Percentiles rank a stretch among this genome's conserved stretches.
phyloP scores from a whole-genome alignment of 2,888 invertebrate genomes.

The Zaprionus lineosus region DNA sequence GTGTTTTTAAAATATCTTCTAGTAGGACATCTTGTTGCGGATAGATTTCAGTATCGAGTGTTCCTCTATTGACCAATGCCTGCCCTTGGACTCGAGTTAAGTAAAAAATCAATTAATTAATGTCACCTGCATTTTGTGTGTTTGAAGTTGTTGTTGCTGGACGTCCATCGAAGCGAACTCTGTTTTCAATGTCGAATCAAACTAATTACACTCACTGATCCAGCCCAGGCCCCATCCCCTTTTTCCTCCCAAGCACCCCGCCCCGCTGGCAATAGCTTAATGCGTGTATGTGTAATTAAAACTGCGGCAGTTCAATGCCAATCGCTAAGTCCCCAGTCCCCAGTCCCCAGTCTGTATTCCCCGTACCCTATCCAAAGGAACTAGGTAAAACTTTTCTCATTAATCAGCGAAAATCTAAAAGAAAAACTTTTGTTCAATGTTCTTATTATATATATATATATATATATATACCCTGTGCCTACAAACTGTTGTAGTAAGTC shows the following conservation, averaged over 20 bases:
- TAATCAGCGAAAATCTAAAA: conserved; percentile 79
- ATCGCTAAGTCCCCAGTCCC: too few species aligned
- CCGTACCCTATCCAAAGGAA: conserved; percentile 45
- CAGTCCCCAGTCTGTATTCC: too few species aligned
- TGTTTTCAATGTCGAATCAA: conserved; percentile 65
- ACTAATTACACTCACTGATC: conserved; percentile 75
- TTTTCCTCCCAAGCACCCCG: background rate
- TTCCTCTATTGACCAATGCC: too few species aligned
- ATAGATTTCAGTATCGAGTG: too few species aligned
- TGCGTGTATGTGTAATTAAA: conserved; percentile 73
- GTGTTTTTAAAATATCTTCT: background rate
- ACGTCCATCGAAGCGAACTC: conserved; percentile 48
- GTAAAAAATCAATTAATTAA: conserved; percentile 75
- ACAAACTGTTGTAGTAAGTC: too few species aligned
- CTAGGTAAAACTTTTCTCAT: conserved; percentile 77
- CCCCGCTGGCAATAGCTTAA: background rate
- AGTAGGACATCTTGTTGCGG: too few species aligned
- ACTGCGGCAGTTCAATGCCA: conserved; percentile 62
- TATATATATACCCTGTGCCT: background rate
- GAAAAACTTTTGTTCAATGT: conserved; percentile 73
- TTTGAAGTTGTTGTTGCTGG: conserved; percentile 10
- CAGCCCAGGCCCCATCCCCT: too few species aligned
- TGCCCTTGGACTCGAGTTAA: too few species aligned
- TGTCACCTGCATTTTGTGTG: conserved; percentile 64
- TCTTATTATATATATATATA: conserved; percentile 6